A percentile compares a stretch with the other conserved stretches of the same genome.
Conservation (phyloP, 2,888 invertebrate genomes). For the Cerastis leucographa region DNA sequence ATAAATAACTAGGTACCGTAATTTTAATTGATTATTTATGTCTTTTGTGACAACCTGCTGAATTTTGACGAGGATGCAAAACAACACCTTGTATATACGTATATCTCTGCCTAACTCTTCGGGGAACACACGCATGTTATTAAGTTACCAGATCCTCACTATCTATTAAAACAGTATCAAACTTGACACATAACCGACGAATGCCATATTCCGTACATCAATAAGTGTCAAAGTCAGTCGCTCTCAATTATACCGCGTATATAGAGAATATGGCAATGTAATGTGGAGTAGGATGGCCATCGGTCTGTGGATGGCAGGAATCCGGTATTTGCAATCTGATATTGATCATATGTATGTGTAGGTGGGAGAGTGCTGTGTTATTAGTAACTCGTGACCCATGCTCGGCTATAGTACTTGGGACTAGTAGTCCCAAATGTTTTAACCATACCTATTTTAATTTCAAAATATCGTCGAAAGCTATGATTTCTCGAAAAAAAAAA, state of each 20-base stretch:
- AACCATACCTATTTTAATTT: neutral
- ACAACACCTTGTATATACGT: too few relatives aligned
- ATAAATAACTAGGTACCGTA: too few relatives aligned
- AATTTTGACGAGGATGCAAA: too few relatives aligned
- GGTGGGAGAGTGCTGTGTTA: neutral
- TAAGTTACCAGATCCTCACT: neutral
- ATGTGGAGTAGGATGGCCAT: constrained; percentile 43
- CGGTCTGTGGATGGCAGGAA: constrained; percentile 23
- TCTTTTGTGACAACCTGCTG: too few relatives aligned
- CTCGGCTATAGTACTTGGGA: neutral
- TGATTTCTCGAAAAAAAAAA: too few relatives aligned
- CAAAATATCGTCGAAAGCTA: neutral
- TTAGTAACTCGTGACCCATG: neutral
- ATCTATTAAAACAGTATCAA: neutral
- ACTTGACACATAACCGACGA: constrained; percentile 22
- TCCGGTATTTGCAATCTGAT: constrained; percentile 17
- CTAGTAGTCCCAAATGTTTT: neutral
- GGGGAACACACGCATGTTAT: neutral
- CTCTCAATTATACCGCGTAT: constrained; percentile 44
- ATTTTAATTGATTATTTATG: too few relatives aligned
- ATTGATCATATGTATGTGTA: constrained; percentile 5
- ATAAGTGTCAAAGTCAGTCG: constrained; percentile 37
- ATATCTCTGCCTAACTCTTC: neutral
- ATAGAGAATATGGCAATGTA: constrained; percentile 15
- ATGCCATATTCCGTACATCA: constrained; percentile 21